A percentile compares a stretch with the other conserved stretches of the same genome.
These are phyloP conservation scores for Hypanus sabinus DNA, from an alignment of 2,113 vertebrate species.

Conservation along the genomic window DNA sequence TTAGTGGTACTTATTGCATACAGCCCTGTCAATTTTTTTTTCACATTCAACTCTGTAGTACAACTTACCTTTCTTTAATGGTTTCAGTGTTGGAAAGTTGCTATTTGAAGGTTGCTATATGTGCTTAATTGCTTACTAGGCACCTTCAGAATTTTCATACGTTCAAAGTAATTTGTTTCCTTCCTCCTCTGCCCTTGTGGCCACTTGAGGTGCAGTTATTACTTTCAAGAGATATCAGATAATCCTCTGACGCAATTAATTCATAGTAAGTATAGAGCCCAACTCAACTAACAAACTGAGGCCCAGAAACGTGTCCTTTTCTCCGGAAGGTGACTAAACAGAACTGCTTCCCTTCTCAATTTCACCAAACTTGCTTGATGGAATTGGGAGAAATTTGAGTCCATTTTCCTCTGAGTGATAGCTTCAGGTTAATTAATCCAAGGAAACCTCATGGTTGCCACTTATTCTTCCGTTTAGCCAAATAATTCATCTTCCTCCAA, in stretches of 20 bases:
- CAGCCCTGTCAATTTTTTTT: neutral
- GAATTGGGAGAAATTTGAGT: neutral
- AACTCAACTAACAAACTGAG: no score
- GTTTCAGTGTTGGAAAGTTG: neutral
- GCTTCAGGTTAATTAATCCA: no score
- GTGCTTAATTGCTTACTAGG: no score
- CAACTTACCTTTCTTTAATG: neutral
- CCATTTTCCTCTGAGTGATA: no score
- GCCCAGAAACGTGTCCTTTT: neutral
- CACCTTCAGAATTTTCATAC: no score
- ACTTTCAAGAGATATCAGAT: neutral
- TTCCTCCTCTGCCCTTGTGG: neutral
- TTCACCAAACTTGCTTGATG: neutral
- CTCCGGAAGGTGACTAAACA: neutral
- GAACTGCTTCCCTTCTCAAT: neutral
- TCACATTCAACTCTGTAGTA: neutral
- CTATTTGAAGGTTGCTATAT: neutral
- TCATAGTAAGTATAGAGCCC: neutral
- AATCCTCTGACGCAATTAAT: neutral
- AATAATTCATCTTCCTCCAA: no score
- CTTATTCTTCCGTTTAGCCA: no score
- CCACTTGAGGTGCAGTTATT: neutral
- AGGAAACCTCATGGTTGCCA: no score
- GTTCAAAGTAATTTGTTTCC: neutral
- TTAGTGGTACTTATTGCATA: neutral